Evolutionary conservation across 1,140 invertebrate species (phyloP), one percentile per base, ranked within the genome.

Genomic region (Anagrus nilaparvatae): DNA sequence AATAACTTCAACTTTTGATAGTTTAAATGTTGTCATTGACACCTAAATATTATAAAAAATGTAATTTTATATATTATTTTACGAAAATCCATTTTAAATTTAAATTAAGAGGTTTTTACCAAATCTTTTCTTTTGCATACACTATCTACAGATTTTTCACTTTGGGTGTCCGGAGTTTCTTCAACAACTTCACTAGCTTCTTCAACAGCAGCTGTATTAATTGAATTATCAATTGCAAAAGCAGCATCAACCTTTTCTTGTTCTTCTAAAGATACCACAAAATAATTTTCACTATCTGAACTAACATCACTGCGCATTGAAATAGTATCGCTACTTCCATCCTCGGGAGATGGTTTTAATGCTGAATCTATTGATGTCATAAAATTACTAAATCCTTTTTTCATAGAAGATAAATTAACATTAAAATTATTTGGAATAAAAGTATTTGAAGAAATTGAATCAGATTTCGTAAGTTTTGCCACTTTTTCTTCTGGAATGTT

Each of bases 161-260:
- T 89, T 12, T 83, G 81, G 0, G 85, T 77, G 8, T 79, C 77
- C 46, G 43, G 73, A 55, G 56, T 73, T 67, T 87, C 84, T 60
- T 92, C 87, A 17, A 85, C 72, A 10, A 87, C 82, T 60, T 94
- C 90, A 27, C 79, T 81, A 6, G 87, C 91, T 17, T 88, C 77
- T 59, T 93, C 90, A 20, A 82, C 77, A 2, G 68, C 59, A 3
- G 67, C 58, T 50, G 72, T 60, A 44, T 66, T 58, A 19, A 65
- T 67, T 17, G 57, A 57, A 48, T 59, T 63, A 36, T 73, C 69
- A 9, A 61, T 51, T 4, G 54, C 50, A 43, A 67, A 68, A 32
- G 74, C 73, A 28, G 76, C 72, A 44, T 82, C 78, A 14, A 73
- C 69, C 40, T 77, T 77, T 40, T 79, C 77, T 24, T 77, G 74